phyloP scores from a whole-genome alignment of 2,797 vertebrate genomes.

The Darevskia mixta region DNA sequence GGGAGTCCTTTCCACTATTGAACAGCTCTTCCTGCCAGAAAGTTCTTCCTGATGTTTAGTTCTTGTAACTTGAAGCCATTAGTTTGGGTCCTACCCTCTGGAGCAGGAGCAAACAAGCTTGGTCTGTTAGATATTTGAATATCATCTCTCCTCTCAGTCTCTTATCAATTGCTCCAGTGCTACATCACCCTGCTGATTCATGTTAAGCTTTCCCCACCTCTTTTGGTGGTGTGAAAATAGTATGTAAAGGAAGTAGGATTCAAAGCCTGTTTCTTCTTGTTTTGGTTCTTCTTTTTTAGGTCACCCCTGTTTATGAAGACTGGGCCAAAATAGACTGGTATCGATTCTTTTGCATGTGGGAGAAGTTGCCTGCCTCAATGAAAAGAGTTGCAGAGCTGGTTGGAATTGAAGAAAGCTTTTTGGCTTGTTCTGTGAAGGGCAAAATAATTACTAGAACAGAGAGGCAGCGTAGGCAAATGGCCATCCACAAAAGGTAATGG shows the following conservation, averaged over 20 bases:
- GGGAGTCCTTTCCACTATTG: no score
- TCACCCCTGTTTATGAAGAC: conserved; percentile 93
- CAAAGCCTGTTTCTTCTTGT: neutral
- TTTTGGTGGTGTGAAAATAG: conserved; percentile 1
- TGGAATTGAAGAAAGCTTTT: conserved; percentile 94
- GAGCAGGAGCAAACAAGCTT: no score
- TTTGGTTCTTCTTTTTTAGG: conserved; percentile 74
- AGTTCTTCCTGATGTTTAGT: no score
- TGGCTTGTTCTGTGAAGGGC: conserved; percentile 92
- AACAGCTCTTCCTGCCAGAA: no score
- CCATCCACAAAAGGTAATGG: conserved; percentile 93
- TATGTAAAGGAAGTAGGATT: conserved; percentile 41
- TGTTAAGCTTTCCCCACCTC: neutral
- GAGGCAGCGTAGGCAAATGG: conserved; percentile 93
- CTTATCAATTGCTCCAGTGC: no score
- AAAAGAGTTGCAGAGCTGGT: conserved; percentile 96
- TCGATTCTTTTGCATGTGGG: conserved; percentile 96
- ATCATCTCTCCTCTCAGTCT: no score
- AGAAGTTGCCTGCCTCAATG: conserved; percentile 93
- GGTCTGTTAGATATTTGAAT: no score
- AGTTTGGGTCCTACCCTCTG: no score
- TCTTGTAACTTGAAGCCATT: no score
- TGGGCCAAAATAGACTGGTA: conserved; percentile 98
- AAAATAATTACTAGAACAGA: conserved; percentile 92
- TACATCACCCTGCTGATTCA: no score